Base-by-base conservation (phyloP, 2,113 vertebrate species). In the Tragelaphus strepsiceros region DNA sequence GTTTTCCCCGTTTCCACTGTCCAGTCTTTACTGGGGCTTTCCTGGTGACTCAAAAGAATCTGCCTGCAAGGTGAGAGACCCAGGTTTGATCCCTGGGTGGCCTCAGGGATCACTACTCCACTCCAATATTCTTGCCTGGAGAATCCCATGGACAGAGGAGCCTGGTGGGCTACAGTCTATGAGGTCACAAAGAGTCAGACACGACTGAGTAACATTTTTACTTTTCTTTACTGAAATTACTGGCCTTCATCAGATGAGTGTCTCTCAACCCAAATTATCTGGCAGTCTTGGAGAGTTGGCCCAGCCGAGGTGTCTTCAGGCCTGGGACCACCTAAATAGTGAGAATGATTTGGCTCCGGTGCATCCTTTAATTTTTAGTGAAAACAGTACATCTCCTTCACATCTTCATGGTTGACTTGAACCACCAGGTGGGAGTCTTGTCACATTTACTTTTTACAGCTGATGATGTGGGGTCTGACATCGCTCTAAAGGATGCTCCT, bases 371-470 rank as follows among this genome's bases (percentile, higher is more conserved):
- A 67, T 64, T 35, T 53, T 24, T 28, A 67, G 78, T 10, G 32
- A 11, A 30, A 71, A 39, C 22, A 81, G 9, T 16, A 17, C 19
- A 30, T 39, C 71, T 64, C 11, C 24, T 51, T 39, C 4, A 62
- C 58, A 94, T 22, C 5, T 5, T 59, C 49, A 92, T 78, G 67
- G 43, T 43, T 78, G 30, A 89, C 78, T 91, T 3, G 61, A 86
- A 64, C 98, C 97, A 90, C 94, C 96, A 98, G 97, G 58, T 95
- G 98, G 96, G 11, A 96, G 96, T 97, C 96, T 95, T 10, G 49
- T 67, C 90, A 62, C 91, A 93, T 46, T 94, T 92, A 91, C 85
- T 26, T 91, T 94, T 85, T 30, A 35, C 12, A 62, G 84, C n/a
- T 39, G 46, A 1, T 95, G 0, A 0, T 46, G 54, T 26, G 58